These are phyloP conservation scores for Dromococcyx pavoninus DNA, from an alignment of 2,797 vertebrate genomes.

Conservation along the genomic window DNA sequence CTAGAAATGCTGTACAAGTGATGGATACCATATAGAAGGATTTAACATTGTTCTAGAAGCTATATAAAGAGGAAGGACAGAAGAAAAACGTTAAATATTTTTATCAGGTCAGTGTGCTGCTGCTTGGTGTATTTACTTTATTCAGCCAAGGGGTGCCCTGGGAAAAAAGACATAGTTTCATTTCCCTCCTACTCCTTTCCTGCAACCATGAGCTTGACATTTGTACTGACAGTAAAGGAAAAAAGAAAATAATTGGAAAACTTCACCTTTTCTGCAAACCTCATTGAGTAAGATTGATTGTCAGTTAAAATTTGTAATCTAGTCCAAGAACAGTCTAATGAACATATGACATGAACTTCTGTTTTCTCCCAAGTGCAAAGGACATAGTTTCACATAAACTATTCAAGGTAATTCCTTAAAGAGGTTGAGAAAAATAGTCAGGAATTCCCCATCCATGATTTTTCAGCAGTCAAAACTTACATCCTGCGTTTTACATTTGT, in stretches of 20 bases:
- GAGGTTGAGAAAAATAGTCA: not conserved
- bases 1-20: not conserved
- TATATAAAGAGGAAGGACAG: not conserved
- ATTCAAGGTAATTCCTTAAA: not conserved
- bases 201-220: not conserved
- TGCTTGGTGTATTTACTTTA: not conserved
- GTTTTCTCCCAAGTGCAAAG: not conserved
- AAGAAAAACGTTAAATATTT: not conserved
- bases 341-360: not conserved
- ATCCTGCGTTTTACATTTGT: not conserved
- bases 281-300: not conserved
- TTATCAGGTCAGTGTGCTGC: not conserved
- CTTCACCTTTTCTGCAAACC: not conserved
- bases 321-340: not conserved
- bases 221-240: not conserved
- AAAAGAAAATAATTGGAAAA: not conserved
- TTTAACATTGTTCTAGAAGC: not conserved
- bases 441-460: not conserved
- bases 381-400: not conserved
- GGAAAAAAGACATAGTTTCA: not conserved
- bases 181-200: not conserved
- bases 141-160: not conserved
- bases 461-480: not conserved
- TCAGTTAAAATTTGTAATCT: not conserved
- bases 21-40: not conserved